Evolutionary conservation across 2,888 invertebrate species (phyloP).

Genomic region (Tetragonisca angustula): DNA sequence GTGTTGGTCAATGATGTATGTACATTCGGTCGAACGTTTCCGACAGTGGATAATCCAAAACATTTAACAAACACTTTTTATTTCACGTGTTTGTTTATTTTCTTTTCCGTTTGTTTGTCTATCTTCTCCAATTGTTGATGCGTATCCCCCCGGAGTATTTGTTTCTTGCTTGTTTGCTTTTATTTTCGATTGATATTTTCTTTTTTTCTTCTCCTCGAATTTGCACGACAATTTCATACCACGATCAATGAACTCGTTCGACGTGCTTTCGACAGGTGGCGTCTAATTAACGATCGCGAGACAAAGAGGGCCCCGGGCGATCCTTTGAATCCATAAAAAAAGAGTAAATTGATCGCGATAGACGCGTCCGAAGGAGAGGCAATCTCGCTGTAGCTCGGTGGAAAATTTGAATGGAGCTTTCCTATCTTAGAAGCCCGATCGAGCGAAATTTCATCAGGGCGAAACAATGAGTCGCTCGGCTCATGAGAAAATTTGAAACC

Average conservation of each 20-base stretch:
- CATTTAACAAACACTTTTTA: not conserved
- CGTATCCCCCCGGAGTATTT: not conserved
- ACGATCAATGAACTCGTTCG: too few species aligned
- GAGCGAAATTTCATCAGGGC: conserved; percentile 23
- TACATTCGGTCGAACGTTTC: not conserved
- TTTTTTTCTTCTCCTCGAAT: accelerated
- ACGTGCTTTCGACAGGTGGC: not conserved
- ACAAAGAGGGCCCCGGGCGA: not conserved
- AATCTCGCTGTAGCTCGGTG: conserved; percentile 3
- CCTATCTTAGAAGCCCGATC: conserved; percentile 21
- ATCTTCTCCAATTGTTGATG: not conserved
- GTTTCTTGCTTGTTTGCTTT: not conserved
- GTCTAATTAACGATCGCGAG: conserved; percentile 23
- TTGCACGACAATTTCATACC: not conserved
- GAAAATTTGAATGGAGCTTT: conserved; percentile 35
- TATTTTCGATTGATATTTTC: not conserved
- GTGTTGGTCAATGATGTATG: not conserved
- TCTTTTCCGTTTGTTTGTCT: too few species aligned
- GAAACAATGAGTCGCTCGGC: conserved; percentile 20
- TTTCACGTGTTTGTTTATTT: not conserved
- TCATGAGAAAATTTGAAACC: conserved; percentile 27
- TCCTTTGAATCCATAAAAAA: not conserved
- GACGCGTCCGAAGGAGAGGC: not conserved
- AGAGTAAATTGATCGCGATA: not conserved
- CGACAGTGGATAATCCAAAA: too few species aligned